Evolutionary conservation across 1,140 invertebrate genomes (phyloP).

Genomic region (Bathynomus jamesi): DNA sequence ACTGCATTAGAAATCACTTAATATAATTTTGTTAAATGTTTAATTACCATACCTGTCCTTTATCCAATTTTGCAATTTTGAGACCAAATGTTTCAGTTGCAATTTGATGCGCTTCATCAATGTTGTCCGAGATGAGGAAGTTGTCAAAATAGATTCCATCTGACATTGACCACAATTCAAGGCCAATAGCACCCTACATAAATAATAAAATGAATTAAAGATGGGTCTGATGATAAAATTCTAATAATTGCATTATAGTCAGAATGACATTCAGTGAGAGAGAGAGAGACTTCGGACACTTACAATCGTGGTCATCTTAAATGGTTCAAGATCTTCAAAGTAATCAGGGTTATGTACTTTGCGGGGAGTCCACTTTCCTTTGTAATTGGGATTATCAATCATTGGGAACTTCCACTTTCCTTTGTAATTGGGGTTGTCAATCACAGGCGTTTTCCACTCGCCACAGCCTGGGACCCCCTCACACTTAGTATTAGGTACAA

Average conservation of each 20-base stretch:
- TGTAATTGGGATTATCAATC: constrained; percentile 89
- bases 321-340: constrained; percentile 86
- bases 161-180: constrained; percentile 98
- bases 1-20: too few species aligned
- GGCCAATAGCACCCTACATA: constrained; percentile 80
- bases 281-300: too few species aligned
- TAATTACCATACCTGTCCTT: constrained; percentile 32
- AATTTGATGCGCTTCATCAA: constrained; percentile 68
- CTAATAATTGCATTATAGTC: too few species aligned
- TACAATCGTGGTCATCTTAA: constrained; percentile 86
- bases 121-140: constrained; percentile 80
- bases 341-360: constrained; percentile 83
- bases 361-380: constrained; percentile 85
- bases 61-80: constrained; percentile 51
- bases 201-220: too few species aligned
- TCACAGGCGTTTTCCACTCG: constrained; percentile 71
- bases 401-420: constrained; percentile 77
- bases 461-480: constrained; percentile 80
- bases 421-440: constrained; percentile 86
- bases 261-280: too few species aligned
- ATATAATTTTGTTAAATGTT: too few species aligned
- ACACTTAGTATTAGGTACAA: constrained; percentile 87
- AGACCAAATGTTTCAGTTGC: constrained; percentile 74
- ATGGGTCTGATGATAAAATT: too few species aligned
- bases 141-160: constrained; percentile 92